Percentiles rank a stretch among this genome's conserved stretches.
Conservation (phyloP, 2,797 vertebrate genomes). For the Emydoidea blandingii region DNA sequence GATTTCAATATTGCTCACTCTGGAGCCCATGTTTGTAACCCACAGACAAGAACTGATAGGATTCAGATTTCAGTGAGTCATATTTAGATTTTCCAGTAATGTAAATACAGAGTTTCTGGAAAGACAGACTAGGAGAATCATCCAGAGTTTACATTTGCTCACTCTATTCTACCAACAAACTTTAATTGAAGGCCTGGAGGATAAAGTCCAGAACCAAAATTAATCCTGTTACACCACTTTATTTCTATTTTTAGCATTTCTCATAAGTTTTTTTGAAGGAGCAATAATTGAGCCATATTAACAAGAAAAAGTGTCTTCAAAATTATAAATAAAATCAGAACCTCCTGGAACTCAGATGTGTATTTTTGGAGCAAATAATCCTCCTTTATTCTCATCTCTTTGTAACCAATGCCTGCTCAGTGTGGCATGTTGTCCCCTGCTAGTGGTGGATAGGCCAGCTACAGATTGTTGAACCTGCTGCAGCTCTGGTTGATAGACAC, state of each 20-base stretch:
- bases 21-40: neutral
- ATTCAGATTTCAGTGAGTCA: neutral
- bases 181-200: neutral
- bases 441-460: neutral
- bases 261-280: neutral
- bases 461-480: neutral
- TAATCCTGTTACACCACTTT: neutral
- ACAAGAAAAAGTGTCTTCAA: neutral
- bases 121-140: neutral
- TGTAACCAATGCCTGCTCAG: neutral
- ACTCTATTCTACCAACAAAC: neutral
- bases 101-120: neutral
- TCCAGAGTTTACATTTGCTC: neutral
- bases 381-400: neutral
- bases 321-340: constrained; percentile 17
- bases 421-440: neutral
- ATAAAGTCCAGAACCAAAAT: neutral
- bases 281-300: neutral
- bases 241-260: neutral
- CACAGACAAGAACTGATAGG: neutral
- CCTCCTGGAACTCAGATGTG: fast-evolving
- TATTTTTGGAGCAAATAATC: neutral
- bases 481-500: too few relatives aligned
- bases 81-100: neutral
- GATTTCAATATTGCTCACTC: neutral